Evolutionary conservation across 2,797 vertebrate genomes (phyloP), one percentile per base, ranked within the genome.

Genomic region (Argentina silus): DNA sequence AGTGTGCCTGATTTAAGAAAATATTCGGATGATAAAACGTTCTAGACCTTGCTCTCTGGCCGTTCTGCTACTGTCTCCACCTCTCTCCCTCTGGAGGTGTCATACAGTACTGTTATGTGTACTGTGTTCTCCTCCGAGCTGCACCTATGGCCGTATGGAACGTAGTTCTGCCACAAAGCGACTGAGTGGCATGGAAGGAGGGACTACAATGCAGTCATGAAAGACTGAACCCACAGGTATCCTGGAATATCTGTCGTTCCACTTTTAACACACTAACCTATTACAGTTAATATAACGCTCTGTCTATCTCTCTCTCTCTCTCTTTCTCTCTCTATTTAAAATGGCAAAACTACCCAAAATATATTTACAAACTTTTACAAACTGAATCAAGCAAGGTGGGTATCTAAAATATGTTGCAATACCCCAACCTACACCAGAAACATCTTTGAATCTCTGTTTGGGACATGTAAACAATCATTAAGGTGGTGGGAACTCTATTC

Each of bases 391-490:
- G 55, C 36, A 43, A 27, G 45, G 9, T 8, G 19, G 56, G 50
- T 78, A 79, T 89, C 82, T 83, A 78, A 76, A 81, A 84, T 81
- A 73, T 82, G 80, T 80, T 81, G 69, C 83, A 74, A 78, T 42
- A n/a, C 36, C 62, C 53, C 80, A 71, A 86, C 83, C 80, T 75
- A 85, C 83, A 82, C 83, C 78, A 82, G 83, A 79, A 88, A 86
- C 82, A 86, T 88, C 78, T 85, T 89, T 82, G 8, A 89, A 88
- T 90, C 85, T 87, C 75, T 74, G 42, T 67, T 76, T 19, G 79
- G 81, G 76, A 87, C 80, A 74, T 90, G 90, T 85, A 91, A 91
- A 90, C 83, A 91, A 81, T 89, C 87, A 91, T 92, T 90, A 91
- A 85, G 82, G 83, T 21, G 81, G 77, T 85, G 81, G 84, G 83